These are phyloP conservation scores for Gibbula magus DNA, from an alignment of 2,888 invertebrate species.

Conservation along the genomic window DNA sequence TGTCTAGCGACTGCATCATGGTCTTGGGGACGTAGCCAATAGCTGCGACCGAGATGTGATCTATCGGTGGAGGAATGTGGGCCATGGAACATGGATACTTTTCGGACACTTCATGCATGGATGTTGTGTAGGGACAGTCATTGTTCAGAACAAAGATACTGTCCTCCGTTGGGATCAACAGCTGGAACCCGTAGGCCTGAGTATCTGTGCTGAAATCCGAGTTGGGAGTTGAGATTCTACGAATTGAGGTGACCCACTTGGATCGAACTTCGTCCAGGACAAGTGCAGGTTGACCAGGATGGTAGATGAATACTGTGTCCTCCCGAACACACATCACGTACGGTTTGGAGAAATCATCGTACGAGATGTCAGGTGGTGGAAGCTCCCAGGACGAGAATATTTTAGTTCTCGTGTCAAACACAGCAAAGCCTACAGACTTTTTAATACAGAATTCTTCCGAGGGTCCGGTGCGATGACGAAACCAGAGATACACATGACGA, in stretches of 20 bases:
- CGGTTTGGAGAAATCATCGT: slow-evolving; percentile 67
- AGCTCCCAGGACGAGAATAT: slow-evolving; percentile 67
- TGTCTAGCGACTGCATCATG: slow-evolving; percentile 52
- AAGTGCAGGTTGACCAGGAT: slow-evolving; percentile 68
- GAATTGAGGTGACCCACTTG: slow-evolving; percentile 68
- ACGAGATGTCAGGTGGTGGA: slow-evolving; percentile 66
- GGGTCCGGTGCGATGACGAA: slow-evolving; percentile 69
- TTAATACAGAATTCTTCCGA: slow-evolving; percentile 73
- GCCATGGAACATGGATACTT: slow-evolving; percentile 56
- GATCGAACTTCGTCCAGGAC: slow-evolving; percentile 68
- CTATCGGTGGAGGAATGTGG: slow-evolving; percentile 71
- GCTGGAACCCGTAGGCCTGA: slow-evolving; percentile 60
- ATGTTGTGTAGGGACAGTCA: slow-evolving; percentile 69
- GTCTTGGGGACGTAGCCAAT: slow-evolving; percentile 55
- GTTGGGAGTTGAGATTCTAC: slow-evolving; percentile 57
- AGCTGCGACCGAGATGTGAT: slow-evolving; percentile 68
- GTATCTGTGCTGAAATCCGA: slow-evolving; percentile 41
- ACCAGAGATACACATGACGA: slow-evolving; percentile 69
- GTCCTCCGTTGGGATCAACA: slow-evolving; percentile 60
- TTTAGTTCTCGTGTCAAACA: slow-evolving; percentile 70
- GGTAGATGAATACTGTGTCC: slow-evolving; percentile 67
- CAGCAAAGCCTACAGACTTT: slow-evolving; percentile 69
- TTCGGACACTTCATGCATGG: slow-evolving; percentile 65
- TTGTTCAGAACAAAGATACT: slow-evolving; percentile 68
- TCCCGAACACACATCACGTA: slow-evolving; percentile 68